These are phyloP conservation scores for Eugnorisma glareosa DNA, from an alignment of 2,888 invertebrate genomes.

Conservation along the genomic window DNA sequence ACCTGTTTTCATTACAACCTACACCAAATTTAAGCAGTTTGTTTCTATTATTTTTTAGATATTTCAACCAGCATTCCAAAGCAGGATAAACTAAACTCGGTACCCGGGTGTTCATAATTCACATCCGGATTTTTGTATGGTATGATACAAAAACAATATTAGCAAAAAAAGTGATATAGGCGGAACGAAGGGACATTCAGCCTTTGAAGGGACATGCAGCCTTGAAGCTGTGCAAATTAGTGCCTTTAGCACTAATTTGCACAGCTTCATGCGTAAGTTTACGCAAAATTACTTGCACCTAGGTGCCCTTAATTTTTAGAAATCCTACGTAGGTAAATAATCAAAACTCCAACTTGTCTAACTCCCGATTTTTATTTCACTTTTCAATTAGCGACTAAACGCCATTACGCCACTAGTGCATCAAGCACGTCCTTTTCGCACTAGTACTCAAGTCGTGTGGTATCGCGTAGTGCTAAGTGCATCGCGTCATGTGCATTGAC, in stretches of 20 bases:
- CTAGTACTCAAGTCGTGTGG: constrained; percentile 1
- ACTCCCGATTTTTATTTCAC: constrained; percentile 3
- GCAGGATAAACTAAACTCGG: neutral
- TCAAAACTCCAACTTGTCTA: neutral
- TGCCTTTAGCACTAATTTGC: neutral
- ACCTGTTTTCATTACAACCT: neutral
- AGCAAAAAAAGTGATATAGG: neutral
- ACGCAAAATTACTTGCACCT: neutral
- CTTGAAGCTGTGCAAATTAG: too few relatives aligned
- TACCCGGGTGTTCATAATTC: neutral
- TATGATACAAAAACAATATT: neutral
- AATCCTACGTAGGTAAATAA: neutral
- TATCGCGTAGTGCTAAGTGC: constrained; percentile 43
- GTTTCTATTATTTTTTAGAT: neutral
- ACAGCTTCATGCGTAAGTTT: neutral
- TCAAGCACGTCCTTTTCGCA: constrained; percentile 24
- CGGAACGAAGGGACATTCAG: neutral
- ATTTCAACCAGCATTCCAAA: neutral
- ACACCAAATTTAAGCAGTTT: neutral
- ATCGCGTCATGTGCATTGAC: constrained; percentile 17
- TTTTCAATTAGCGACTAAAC: constrained; percentile 19
- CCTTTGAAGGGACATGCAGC: neutral
- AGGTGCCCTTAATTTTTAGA: neutral
- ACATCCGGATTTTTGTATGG: neutral
- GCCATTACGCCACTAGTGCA: neutral